Base-by-base conservation (phyloP, 2,888 invertebrate genomes). In the Podotricha telesiphe region DNA sequence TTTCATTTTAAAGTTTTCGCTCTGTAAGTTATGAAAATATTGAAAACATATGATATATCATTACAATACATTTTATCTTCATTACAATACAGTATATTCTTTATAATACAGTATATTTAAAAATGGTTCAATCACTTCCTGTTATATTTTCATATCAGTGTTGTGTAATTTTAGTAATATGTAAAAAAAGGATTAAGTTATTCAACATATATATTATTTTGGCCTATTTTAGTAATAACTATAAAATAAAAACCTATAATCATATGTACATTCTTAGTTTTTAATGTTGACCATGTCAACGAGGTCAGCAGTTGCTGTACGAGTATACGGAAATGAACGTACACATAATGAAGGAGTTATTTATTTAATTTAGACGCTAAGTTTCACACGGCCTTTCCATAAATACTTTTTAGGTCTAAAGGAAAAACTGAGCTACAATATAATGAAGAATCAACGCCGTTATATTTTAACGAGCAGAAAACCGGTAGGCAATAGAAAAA, bases 391-490 rank as follows among this genome's bases (percentile, higher is more conserved):
- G 50, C 64, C 37, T 66, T 65, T 22, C 53, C 55, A 59, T 70
- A 70, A 72, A 70, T 65, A 68, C 68, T 72, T 50, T 62, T 65
- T 70, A 64, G 59, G 53, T 67, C 59, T 53, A 68, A 65, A 61
- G 70, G 67, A 65, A 66, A 73, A 74, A 70, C 70, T 74, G 69
- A 73, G 73, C 70, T 73, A 62, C 66, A 68, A 72, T 70, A 58
- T 74, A 74, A 74, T 73, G 72, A 53, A 66, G 72, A 72, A 72
- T 72, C 70, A 74, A 73, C 73, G 70, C 61, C 50, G 56, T 70
- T 70, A 64, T 66, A 70, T 72, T 72, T 70, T 72, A 72, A 72
- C 68, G 65, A 72, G 67, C 70, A 63, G 56, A 67, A 68, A 72
- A 72, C 65, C 68, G 62, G 62, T 65, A 63, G 58, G 48, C 37